Evolutionary conservation across 1,140 invertebrate species (phyloP).

Genomic region (Drosophila sp.): DNA sequence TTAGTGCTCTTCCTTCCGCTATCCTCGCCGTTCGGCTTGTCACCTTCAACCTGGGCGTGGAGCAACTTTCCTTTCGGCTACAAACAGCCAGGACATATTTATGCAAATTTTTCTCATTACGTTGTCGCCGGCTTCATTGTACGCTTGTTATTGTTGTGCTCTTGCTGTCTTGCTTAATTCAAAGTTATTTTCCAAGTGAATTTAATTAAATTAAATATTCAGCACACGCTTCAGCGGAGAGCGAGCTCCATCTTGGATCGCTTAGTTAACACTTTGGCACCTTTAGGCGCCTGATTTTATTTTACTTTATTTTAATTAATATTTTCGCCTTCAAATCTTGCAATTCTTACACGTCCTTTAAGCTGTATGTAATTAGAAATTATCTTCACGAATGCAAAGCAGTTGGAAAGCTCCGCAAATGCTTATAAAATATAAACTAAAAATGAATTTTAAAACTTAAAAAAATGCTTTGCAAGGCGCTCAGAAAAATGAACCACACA

Average conservation of each 20-base stretch:
- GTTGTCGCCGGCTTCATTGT: conserved; percentile 39
- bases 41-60: conserved; percentile 47
- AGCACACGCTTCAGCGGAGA: conserved; percentile 60
- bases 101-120: conserved; percentile 83
- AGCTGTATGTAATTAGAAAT: no score
- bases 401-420: no score
- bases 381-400: no score
- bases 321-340: conserved; percentile 47
- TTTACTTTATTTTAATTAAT: conserved; percentile 65
- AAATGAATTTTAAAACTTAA: no score
- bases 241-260: conserved; percentile 18
- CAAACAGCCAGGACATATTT: conserved; percentile 69
- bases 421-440: no score
- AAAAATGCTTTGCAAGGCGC: no score
- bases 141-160: conserved; percentile 42
- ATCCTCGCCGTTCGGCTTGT: background rate
- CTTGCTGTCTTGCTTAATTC: conserved; percentile 55
- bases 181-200: conserved; percentile 81
- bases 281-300: conserved; percentile 40
- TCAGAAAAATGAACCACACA: no score
- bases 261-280: conserved; percentile 48
- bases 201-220: conserved; percentile 84
- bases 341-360: conserved; percentile 58
- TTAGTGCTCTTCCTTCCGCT: conserved; percentile 40
- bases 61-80: conserved; percentile 61